Percentiles rank a stretch among this genome's conserved stretches.
phyloP scores from a whole-genome alignment of 2,797 vertebrate species.

The Chaunax sp. region DNA sequence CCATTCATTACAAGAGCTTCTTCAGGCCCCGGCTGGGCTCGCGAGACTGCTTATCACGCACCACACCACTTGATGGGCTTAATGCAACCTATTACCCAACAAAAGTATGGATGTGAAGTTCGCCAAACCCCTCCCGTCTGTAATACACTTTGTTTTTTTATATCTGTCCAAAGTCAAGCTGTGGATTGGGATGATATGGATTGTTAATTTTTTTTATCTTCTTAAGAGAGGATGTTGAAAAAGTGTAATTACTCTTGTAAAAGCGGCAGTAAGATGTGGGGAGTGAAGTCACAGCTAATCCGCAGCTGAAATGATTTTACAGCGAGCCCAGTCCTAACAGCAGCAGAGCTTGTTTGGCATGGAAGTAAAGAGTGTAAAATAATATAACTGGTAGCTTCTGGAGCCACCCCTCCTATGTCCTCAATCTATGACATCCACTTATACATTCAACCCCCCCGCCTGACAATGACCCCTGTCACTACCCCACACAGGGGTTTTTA shows the following conservation, averaged over 20 bases:
- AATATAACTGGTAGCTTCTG: too few relatives aligned
- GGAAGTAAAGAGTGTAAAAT: slow-evolving; percentile 22
- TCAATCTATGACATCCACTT: slow-evolving; percentile 58
- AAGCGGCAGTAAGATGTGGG: slow-evolving; percentile 31
- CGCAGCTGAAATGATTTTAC: slow-evolving; percentile 8
- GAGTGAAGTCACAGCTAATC: slow-evolving; percentile 41
- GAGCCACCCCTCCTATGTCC: slow-evolving; percentile 38
- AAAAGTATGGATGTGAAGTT: slow-evolving; percentile 80
- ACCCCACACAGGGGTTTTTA: slow-evolving; percentile 37
- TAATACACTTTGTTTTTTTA: slow-evolving; percentile 69
- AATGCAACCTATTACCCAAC: slow-evolving; percentile 91
- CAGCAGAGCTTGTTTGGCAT: not conserved
- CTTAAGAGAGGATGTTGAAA: slow-evolving; percentile 47
- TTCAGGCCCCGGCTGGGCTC: slow-evolving; percentile 83
- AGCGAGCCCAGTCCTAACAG: not conserved
- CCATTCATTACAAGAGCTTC: slow-evolving; percentile 91
- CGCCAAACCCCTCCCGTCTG: slow-evolving; percentile 52
- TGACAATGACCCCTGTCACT: slow-evolving; percentile 65
- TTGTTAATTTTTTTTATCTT: slow-evolving; percentile 56
- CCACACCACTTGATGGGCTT: slow-evolving; percentile 85
- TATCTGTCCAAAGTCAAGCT: slow-evolving; percentile 67
- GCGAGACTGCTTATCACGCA: slow-evolving; percentile 83
- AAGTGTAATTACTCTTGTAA: slow-evolving; percentile 63
- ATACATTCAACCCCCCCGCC: slow-evolving; percentile 49
- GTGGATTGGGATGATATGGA: slow-evolving; percentile 53